Evolutionary conservation across 2,888 invertebrate genomes (phyloP).

Genomic region (Chironomus riparius): DNA sequence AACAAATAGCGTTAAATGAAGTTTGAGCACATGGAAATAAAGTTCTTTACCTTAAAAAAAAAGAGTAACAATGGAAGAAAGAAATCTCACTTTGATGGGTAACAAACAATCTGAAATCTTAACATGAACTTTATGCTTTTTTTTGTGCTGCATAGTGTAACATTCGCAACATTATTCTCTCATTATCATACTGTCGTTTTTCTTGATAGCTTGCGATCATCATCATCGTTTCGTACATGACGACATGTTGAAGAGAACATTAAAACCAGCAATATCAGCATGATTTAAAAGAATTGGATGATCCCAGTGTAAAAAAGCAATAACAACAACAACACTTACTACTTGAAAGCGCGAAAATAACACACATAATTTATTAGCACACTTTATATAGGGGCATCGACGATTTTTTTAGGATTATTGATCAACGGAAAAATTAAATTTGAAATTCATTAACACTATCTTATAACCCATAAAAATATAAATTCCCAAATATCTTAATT

Average conservation of each 20-base stretch:
- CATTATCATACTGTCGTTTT: conserved; percentile 26
- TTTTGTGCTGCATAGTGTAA: neutral
- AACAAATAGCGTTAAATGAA: neutral
- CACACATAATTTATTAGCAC: conserved; percentile 11
- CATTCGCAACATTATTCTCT: conserved; percentile 12
- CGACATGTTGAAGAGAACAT: neutral
- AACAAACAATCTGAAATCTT: neutral
- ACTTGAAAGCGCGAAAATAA: neutral
- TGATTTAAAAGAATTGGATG: neutral
- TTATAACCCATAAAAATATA: too few relatives aligned
- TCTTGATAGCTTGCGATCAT: conserved; percentile 19
- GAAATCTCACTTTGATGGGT: neutral
- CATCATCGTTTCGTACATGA: neutral
- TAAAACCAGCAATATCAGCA: neutral
- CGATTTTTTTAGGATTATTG: too few relatives aligned
- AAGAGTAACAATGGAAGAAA: neutral
- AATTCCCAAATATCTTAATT: too few relatives aligned
- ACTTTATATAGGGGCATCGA: too few relatives aligned
- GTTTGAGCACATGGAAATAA: neutral
- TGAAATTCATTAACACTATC: too few relatives aligned
- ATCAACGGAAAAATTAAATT: too few relatives aligned
- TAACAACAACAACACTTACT: neutral
- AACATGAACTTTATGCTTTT: neutral
- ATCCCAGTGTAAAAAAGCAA: neutral
- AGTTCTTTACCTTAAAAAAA: neutral